Evolutionary conservation across 2,113 vertebrate genomes (phyloP).

Genomic region (Sinosuthora webbiana): DNA sequence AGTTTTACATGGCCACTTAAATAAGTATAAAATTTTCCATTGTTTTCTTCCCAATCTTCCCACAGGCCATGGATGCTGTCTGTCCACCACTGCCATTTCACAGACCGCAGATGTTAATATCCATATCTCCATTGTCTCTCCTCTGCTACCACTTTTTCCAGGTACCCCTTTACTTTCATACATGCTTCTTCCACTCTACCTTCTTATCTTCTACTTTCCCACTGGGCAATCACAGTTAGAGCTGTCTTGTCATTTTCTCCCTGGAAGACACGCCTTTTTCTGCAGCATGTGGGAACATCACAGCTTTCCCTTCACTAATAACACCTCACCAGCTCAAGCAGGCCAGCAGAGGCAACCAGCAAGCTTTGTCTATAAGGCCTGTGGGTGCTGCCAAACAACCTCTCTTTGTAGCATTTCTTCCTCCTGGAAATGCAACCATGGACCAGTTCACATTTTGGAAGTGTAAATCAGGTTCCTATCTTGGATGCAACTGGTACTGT

Average conservation of each 20-base stretch:
- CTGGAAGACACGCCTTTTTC: background rate
- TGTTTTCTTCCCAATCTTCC: background rate
- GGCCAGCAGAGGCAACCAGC: background rate
- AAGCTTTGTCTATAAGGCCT: background rate
- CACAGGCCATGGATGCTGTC: background rate
- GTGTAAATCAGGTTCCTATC: conserved; percentile 25
- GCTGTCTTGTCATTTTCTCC: background rate
- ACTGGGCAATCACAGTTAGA: background rate
- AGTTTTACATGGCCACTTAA: background rate
- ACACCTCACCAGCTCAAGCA: background rate
- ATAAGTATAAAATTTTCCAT: background rate
- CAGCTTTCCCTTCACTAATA: background rate
- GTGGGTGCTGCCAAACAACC: accelerated
- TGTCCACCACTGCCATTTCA: background rate
- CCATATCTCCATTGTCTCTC: background rate
- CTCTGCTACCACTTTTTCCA: background rate
- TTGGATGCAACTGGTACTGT: conserved; percentile 18
- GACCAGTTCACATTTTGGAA: background rate
- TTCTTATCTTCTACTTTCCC: background rate
- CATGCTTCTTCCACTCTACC: background rate
- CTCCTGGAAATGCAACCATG: background rate
- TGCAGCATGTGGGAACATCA: background rate
- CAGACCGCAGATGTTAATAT: background rate
- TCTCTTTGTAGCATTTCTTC: background rate
- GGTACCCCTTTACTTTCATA: accelerated